These are phyloP conservation scores for Heliothis peltigera DNA, from an alignment of 2,888 invertebrate species.

Conservation along the genomic window DNA sequence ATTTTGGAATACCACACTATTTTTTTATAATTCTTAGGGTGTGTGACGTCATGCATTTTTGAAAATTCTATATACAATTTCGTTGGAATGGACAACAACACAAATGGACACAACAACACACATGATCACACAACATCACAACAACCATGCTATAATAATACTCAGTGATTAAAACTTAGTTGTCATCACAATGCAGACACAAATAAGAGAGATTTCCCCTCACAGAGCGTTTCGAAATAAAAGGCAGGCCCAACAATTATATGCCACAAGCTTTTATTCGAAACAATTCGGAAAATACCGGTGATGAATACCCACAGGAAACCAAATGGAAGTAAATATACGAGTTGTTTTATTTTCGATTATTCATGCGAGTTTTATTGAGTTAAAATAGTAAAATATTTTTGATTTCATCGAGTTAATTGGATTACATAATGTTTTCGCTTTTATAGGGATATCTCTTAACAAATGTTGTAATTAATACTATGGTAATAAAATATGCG, in stretches of 20 bases:
- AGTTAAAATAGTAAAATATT: background rate
- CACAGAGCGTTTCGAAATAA: constrained; percentile 30
- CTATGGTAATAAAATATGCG: too few species aligned
- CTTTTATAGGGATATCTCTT: too few species aligned
- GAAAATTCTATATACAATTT: too few species aligned
- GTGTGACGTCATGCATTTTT: too few species aligned
- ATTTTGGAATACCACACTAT: too few species aligned
- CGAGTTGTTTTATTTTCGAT: background rate
- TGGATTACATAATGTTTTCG: too few species aligned
- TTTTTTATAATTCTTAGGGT: too few species aligned
- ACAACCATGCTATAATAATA: constrained; percentile 3
- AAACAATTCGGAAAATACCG: constrained; percentile 23
- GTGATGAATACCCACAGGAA: constrained; percentile 19
- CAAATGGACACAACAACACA: background rate
- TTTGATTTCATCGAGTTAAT: too few species aligned
- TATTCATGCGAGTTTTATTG: constrained; percentile 3
- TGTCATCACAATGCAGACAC: constrained; percentile 16
- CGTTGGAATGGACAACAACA: too few species aligned
- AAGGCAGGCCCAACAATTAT: constrained; percentile 38
- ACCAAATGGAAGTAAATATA: constrained; percentile 15
- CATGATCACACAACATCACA: too few species aligned
- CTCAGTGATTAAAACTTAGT: constrained; percentile 21
- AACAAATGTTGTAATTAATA: too few species aligned
- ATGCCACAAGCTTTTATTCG: constrained; percentile 32
- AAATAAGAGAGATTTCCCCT: constrained; percentile 27